Conservation (phyloP, 2,797 vertebrate genomes). For the Sebastes wilsoni region DNA sequence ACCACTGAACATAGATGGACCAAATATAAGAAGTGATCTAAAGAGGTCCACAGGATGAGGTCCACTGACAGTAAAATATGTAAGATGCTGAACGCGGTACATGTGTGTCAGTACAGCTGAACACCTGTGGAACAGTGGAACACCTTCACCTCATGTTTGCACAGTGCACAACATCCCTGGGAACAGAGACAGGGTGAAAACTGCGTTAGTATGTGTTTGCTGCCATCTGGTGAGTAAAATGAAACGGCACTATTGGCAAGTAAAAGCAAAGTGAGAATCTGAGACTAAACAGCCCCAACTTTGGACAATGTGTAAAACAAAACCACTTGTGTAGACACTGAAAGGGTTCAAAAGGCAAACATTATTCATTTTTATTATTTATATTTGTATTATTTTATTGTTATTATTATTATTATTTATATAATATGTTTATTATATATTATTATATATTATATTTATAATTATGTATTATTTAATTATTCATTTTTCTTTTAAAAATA, state of each 20-base stretch:
- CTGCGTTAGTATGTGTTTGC: neutral
- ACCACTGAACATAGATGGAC: neutral
- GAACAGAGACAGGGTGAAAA: neutral
- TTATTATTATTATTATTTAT: too few relatives aligned
- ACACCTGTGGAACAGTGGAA: neutral
- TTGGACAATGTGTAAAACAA: neutral
- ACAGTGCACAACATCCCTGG: neutral
- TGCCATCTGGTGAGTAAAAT: slow-evolving; percentile 7
- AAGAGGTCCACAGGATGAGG: neutral
- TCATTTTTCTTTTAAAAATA: too few relatives aligned
- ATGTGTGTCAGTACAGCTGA: neutral
- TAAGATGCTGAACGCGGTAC: neutral
- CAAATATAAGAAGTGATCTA: neutral
- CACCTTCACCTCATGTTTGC: neutral
- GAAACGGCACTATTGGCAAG: neutral
- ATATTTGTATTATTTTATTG: too few relatives aligned
- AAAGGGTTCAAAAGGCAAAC: neutral
- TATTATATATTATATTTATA: too few relatives aligned
- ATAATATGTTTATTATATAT: too few relatives aligned
- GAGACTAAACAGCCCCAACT: neutral
- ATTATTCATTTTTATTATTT: too few relatives aligned
- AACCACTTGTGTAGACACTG: neutral
- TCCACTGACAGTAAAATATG: neutral
- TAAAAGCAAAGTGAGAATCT: neutral
- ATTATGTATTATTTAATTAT: too few relatives aligned